phyloP scores from a whole-genome alignment of 2,113 vertebrate species.

The Atlantisia rogersi region DNA sequence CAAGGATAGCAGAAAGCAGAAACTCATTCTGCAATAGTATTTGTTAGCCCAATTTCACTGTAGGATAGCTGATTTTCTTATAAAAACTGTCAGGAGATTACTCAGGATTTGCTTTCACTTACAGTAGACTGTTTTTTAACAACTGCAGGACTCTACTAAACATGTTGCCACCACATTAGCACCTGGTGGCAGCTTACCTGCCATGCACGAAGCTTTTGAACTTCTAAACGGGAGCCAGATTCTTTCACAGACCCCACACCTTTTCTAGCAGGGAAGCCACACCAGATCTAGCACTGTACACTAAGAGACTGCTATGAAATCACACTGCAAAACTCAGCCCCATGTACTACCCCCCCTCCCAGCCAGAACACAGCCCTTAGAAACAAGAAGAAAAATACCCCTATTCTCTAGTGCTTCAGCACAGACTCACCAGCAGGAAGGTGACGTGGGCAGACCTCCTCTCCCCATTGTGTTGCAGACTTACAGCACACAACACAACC shows the following conservation, averaged over 20 bases:
- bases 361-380: neutral
- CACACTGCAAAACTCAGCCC: neutral
- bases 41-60: neutral
- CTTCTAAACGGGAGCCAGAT: neutral
- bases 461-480: neutral
- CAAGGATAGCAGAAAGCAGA: neutral
- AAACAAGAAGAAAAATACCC: neutral
- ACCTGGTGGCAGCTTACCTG: neutral
- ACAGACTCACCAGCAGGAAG: neutral
- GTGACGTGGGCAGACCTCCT: neutral
- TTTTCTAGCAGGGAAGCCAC: neutral
- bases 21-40: neutral
- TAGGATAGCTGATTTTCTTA: neutral
- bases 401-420: neutral
- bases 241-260: neutral
- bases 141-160: neutral
- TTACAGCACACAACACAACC: rapidly evolving
- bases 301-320: neutral
- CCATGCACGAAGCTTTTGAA: neutral
- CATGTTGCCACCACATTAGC: neutral
- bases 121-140: neutral
- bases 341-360: neutral
- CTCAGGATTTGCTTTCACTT: neutral
- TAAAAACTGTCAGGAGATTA: neutral
- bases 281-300: neutral